Evolutionary conservation across 2,113 vertebrate genomes (phyloP).

Genomic region (Anoplopoma fimbria): DNA sequence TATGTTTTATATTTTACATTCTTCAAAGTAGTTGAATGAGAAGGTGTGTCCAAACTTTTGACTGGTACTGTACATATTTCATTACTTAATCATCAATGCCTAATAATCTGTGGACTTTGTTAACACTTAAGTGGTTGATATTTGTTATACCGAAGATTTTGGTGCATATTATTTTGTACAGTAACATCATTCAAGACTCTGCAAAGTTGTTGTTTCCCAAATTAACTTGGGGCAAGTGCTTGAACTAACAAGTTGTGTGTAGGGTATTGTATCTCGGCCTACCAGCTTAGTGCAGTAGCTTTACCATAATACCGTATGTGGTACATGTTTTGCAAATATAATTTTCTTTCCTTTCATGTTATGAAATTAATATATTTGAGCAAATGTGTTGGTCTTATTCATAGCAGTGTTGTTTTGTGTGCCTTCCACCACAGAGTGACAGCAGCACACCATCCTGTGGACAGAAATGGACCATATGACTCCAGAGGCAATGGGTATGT

Average conservation of each 20-base stretch:
- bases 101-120: neutral
- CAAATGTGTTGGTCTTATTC: neutral
- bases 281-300: neutral
- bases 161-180: neutral
- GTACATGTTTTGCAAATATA: neutral
- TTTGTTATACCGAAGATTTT: neutral
- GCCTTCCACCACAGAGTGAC: constrained; percentile 24
- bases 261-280: neutral
- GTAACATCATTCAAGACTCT: neutral
- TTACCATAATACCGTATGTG: neutral
- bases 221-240: neutral
- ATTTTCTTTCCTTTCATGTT: neutral
- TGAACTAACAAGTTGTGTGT: neutral
- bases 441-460: neutral
- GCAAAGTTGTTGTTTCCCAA: neutral
- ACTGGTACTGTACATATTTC: too few species aligned
- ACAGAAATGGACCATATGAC: constrained; percentile 52
- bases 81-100: neutral
- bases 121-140: too few species aligned
- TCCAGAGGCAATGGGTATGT: constrained; percentile 59
- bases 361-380: neutral
- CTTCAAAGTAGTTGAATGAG: too few species aligned
- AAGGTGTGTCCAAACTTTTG: too few species aligned
- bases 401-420: neutral
- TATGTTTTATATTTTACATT: too few species aligned